These are phyloP conservation scores for Volucella inflata DNA, from an alignment of 2,888 invertebrate genomes.

Conservation along the genomic window DNA sequence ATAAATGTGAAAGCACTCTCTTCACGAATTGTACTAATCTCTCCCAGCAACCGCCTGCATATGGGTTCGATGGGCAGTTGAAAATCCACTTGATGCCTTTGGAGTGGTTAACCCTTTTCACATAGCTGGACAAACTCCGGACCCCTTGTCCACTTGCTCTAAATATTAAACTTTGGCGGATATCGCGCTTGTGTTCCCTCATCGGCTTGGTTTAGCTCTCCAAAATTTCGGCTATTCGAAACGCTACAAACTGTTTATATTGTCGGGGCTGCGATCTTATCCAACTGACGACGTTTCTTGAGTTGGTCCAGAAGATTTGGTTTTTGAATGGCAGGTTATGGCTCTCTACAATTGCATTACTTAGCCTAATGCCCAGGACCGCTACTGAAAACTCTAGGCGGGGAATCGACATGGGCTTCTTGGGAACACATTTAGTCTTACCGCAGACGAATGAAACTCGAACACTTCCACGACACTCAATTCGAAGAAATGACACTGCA, in stretches of 20 bases:
- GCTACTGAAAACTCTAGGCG: conserved; percentile 18
- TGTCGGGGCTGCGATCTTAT: conserved; percentile 74
- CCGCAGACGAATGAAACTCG: conserved; percentile 27
- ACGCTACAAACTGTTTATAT: conserved; percentile 68
- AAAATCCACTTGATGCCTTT: conserved; percentile 51
- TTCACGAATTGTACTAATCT: conserved; percentile 28
- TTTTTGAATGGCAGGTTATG: too few relatives aligned
- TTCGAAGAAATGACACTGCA: conserved; percentile 26
- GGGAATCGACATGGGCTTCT: conserved; percentile 10
- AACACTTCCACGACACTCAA: conserved; percentile 11
- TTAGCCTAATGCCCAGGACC: too few relatives aligned
- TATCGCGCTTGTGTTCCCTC: conserved; percentile 51
- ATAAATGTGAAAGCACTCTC: conserved; percentile 7
- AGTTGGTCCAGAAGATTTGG: neutral
- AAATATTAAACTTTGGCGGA: neutral
- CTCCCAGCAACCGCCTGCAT: conserved; percentile 57
- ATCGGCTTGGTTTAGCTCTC: conserved; percentile 67
- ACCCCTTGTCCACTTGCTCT: conserved; percentile 43
- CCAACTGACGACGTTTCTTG: conserved; percentile 75
- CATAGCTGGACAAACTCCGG: conserved; percentile 53
- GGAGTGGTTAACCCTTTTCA: conserved; percentile 17
- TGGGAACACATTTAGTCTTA: neutral
- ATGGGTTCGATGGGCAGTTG: conserved; percentile 38
- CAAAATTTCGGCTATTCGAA: conserved; percentile 62
- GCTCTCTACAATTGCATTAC: too few relatives aligned